Conservation (phyloP, 2,888 invertebrate genomes). For the Nephrotoma flavescens region DNA sequence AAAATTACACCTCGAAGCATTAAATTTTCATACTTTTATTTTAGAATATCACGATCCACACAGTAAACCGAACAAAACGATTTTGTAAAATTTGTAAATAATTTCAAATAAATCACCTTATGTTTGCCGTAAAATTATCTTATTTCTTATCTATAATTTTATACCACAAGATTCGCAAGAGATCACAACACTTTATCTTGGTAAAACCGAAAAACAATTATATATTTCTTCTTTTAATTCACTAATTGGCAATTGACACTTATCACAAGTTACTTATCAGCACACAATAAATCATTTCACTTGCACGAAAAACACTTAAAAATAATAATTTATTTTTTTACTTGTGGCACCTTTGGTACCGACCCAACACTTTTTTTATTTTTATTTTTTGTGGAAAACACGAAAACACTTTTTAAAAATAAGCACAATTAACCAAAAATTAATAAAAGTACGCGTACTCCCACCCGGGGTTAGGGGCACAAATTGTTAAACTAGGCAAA, state of each 20-base stretch:
- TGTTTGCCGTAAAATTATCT: neutral
- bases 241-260: neutral
- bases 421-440: neutral
- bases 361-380: neutral
- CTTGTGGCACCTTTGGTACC: neutral
- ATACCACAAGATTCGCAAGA: neutral
- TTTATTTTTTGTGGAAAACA: neutral
- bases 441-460: neutral
- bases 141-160: neutral
- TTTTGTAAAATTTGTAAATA: neutral
- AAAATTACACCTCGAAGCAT: neutral
- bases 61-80: neutral
- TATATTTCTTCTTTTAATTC: neutral
- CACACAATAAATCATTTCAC: neutral
- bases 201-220: neutral
- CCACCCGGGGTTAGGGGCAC: neutral
- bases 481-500: neutral
- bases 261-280: neutral
- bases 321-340: neutral
- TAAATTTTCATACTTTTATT: neutral
- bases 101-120: neutral
- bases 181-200: neutral
- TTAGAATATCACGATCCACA: neutral
- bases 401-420: neutral
- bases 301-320: neutral